A percentile compares a stretch with the other conserved stretches of the same genome.
These are phyloP conservation scores for Halcyon senegalensis DNA, from an alignment of 2,113 vertebrate species.

Conservation along the genomic window DNA sequence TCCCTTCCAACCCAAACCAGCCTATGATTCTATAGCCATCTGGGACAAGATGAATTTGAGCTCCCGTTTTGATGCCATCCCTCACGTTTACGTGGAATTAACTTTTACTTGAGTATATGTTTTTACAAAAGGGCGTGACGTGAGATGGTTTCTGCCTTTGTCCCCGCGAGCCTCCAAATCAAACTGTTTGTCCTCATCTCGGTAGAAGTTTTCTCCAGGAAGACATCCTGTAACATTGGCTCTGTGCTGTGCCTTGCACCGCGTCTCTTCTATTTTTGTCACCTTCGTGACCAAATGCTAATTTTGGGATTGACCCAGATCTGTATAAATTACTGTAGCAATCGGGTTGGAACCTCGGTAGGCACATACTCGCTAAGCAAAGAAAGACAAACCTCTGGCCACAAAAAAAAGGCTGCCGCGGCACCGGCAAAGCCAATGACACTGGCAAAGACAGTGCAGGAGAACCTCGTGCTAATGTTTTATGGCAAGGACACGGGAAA, in stretches of 20 bases:
- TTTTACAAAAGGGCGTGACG: neutral
- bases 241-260: neutral
- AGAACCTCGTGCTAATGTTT: neutral
- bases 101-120: neutral
- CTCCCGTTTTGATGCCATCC: neutral
- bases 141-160: neutral
- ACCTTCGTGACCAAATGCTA: neutral
- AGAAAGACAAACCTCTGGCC: neutral
- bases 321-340: neutral
- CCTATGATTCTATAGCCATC: neutral
- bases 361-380: neutral
- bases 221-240: neutral
- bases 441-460: neutral
- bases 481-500: neutral
- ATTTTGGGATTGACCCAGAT: neutral
- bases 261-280: neutral
- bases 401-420: neutral
- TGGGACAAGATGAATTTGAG: neutral
- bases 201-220: neutral
- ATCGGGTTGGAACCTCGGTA: neutral
- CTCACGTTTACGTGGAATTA: neutral
- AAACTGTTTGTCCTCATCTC: neutral
- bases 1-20: no score
- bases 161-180: rapidly evolving
- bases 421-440: neutral